A percentile compares a stretch with the other conserved stretches of the same genome.
Evolutionary conservation across 2,113 vertebrate genomes (phyloP).

Genomic region (cat (Felis catus)): F.catus_Fca126_mat1.0 CM031424.1:67996001-67996500

Average conservation of each 20-base stretch:
- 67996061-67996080: background rate
- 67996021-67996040: slow-evolving; percentile 6
- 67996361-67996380: background rate
- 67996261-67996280: background rate
- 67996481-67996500: background rate
- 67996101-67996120: background rate
- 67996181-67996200: background rate
- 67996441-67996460: background rate
- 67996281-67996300: background rate
- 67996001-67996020: background rate
- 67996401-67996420: background rate
- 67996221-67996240: background rate
- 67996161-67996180: background rate
- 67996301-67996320: slow-evolving; percentile 2
- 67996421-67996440: background rate
- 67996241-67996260: background rate
- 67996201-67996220: background rate
- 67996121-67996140: background rate
- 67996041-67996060: slow-evolving; percentile 45
- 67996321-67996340: background rate
- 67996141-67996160: background rate
- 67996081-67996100: background rate
- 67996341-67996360: background rate
- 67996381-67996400: background rate
- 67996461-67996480: background rate